A percentile compares a stretch with the other conserved stretches of the same genome.
These are phyloP conservation scores for Coptodon rendalli DNA, from an alignment of 2,113 vertebrate species.

Conservation along the genomic window DNA sequence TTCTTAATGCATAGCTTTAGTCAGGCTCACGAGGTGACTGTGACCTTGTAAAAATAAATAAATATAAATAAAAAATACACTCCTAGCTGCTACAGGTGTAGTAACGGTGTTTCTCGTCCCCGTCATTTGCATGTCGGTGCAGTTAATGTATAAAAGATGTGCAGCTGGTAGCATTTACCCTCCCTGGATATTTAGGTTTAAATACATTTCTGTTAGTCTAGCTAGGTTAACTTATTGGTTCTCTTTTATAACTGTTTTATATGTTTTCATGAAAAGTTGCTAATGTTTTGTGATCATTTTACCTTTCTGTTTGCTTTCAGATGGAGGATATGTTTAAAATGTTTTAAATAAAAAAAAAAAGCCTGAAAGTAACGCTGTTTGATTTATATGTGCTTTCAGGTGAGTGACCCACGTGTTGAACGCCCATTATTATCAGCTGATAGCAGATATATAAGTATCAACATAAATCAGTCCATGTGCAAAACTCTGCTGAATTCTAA, in stretches of 20 bases:
- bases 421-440: neutral
- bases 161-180: slow-evolving; percentile 53
- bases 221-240: slow-evolving; percentile 11
- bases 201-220: slow-evolving; percentile 5
- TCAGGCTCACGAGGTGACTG: slow-evolving; percentile 17
- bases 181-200: slow-evolving; percentile 23
- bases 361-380: slow-evolving; percentile 9
- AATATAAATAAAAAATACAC: neutral
- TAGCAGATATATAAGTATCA: accelerated
- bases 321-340: slow-evolving; percentile 51
- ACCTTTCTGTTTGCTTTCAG: slow-evolving; percentile 48
- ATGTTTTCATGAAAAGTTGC: slow-evolving; percentile 45
- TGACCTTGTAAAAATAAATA: neutral
- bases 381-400: neutral
- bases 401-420: neutral
- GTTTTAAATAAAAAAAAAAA: slow-evolving; percentile 41
- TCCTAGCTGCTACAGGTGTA: slow-evolving; percentile 21
- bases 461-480: neutral
- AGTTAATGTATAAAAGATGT: slow-evolving; percentile 29
- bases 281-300: slow-evolving; percentile 47
- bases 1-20: slow-evolving; percentile 25
- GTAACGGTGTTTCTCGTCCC: slow-evolving; percentile 37
- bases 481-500: neutral
- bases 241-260: slow-evolving; percentile 50
- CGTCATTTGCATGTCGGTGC: slow-evolving; percentile 58